Evolutionary conservation across 2,888 invertebrate species (phyloP).

Genomic region (Limenitis camilla): DNA sequence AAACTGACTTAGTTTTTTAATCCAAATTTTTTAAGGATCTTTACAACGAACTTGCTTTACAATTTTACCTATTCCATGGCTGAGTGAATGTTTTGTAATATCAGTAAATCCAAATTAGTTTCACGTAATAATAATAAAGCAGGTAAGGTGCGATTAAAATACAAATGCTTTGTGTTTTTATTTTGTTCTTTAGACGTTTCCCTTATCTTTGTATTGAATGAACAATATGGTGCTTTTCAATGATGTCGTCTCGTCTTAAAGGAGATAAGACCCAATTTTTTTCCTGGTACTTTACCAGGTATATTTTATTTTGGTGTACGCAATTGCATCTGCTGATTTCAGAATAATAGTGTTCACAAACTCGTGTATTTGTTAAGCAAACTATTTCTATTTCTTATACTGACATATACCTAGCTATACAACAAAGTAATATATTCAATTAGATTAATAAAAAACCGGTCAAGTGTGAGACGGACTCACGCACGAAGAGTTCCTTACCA

Average conservation of each 20-base stretch:
- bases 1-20: no score
- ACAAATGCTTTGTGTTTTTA: constrained; percentile 17
- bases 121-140: constrained; percentile 11
- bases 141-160: constrained; percentile 23
- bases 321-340: not conserved
- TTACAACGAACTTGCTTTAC: no score
- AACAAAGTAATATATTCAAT: no score
- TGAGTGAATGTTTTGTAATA: constrained; percentile 10
- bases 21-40: no score
- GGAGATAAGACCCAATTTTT: constrained; percentile 9
- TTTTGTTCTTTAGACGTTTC: constrained; percentile 15
- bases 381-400: no score
- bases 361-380: no score
- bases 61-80: no score
- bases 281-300: constrained; percentile 11
- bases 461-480: no score
- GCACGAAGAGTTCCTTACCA: no score
- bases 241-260: constrained; percentile 12
- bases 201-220: constrained; percentile 20
- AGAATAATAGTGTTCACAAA: not conserved
- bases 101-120: constrained; percentile 10
- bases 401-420: no score
- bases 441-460: no score
- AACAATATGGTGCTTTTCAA: constrained; percentile 10
- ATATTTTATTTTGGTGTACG: not conserved